A percentile compares a stretch with the other conserved stretches of the same genome.
These are phyloP conservation scores for Puntigrus tetrazona DNA, from an alignment of 2,113 vertebrate species.

Conservation along the genomic window DNA sequence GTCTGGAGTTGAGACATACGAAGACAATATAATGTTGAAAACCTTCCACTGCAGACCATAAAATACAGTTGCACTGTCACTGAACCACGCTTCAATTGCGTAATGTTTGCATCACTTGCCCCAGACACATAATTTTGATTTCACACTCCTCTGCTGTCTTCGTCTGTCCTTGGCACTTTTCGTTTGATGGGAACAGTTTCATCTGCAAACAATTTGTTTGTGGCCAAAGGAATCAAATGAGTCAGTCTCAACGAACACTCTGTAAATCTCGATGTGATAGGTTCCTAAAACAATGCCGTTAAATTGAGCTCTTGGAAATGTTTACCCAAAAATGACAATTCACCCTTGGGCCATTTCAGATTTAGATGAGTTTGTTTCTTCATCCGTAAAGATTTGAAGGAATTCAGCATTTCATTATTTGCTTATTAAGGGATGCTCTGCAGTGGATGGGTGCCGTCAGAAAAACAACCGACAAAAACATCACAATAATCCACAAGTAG, in stretches of 20 bases:
- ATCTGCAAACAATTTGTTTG: constrained; percentile 75
- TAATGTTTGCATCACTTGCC: constrained; percentile 30
- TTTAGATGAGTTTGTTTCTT: no score
- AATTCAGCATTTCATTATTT: no score
- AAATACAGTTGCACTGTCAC: constrained; percentile 8
- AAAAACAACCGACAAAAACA: not conserved
- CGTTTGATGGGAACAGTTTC: constrained; percentile 16
- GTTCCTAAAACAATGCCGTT: not conserved
- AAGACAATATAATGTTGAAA: constrained; percentile 24
- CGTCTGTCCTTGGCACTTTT: constrained; percentile 44
- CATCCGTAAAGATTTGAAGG: no score
- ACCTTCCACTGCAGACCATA: constrained; percentile 1
- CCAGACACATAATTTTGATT: constrained; percentile 15
- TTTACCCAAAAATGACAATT: not conserved
- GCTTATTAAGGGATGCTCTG: no score
- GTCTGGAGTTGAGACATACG: not conserved
- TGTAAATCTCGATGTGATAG: not conserved
- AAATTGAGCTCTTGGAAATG: not conserved
- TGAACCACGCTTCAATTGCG: constrained; percentile 7
- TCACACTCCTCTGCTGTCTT: constrained; percentile 33
- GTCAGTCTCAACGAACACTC: constrained; percentile 66
- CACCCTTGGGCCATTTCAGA: not conserved
- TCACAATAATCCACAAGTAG: no score
- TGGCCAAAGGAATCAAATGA: constrained; percentile 74
- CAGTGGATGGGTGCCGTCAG: not conserved